Conservation (phyloP, 1,140 invertebrate species). For the Drosophila melanica region DNA sequence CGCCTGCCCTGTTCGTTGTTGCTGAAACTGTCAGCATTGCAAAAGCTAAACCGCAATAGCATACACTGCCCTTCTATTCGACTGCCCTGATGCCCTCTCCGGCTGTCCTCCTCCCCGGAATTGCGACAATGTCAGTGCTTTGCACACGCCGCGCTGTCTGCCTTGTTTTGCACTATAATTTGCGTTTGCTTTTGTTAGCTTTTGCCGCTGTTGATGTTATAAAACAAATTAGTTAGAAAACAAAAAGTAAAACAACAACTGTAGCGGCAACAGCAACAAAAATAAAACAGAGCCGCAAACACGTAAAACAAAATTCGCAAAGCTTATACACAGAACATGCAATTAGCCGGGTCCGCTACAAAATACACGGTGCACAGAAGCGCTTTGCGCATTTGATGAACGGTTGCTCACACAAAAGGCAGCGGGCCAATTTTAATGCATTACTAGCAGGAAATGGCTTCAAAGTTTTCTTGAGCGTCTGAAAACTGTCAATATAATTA, state of each 20-base stretch:
- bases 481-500: conserved; percentile 12
- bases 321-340: conserved; percentile 65
- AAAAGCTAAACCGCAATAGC: conserved; percentile 72
- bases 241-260: conserved; percentile 48
- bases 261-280: conserved; percentile 3
- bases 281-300: conserved; percentile 33
- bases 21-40: conserved; percentile 67
- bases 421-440: conserved; percentile 17
- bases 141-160: conserved; percentile 76
- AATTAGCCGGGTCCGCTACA: conserved; percentile 67
- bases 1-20: not conserved
- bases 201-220: conserved; percentile 68
- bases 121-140: conserved; percentile 46
- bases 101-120: not conserved
- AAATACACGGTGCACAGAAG: conserved; percentile 24
- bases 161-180: conserved; percentile 73
- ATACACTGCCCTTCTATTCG: conserved; percentile 11
- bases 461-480: conserved; percentile 13
- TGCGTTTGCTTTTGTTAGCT: conserved; percentile 60
- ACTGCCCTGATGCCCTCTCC: not conserved
- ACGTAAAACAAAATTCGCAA: conserved; percentile 55
- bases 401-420: not conserved
- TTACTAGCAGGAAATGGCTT: conserved; percentile 11
- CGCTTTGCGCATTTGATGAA: conserved; percentile 16
- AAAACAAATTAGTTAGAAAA: conserved; percentile 77